Evolutionary conservation across 2,113 vertebrate genomes (phyloP), one percentile per base, ranked within the genome.

Genomic region (Sebastes schlegelii): DNA sequence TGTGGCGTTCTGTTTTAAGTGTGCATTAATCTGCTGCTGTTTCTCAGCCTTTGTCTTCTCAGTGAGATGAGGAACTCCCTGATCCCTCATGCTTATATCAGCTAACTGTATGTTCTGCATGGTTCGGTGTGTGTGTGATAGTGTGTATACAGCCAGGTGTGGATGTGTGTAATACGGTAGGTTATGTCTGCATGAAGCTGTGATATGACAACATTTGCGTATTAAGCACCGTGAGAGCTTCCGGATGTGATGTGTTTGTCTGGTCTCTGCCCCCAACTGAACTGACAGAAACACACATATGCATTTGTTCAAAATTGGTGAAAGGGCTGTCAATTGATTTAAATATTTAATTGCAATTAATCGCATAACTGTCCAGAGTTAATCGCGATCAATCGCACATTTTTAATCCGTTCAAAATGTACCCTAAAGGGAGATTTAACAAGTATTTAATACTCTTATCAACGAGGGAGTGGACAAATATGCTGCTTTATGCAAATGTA

Each of bases 21-120:
- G 34, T 34, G 34, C 34, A 34, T 34, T 34, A 34, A 34, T 62
- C 43, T 58, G 51, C 45, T 42, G 60, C 55, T 57, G 21, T 23
- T 64, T 73, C 66, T 63, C 51, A 45, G 66, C 19, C 60, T 63
- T 54, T 54, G 52, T 54, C 52, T 69, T 76, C 45, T 79, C 63
- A 42, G 42, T 10, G n/a, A 77, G 68, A 80, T 55, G 43, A 74
- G 63, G 63, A 63, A 54, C 68, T 80, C 74, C 55, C 73, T 12
- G 48, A 52, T 74, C 54, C 73, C 55, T 68, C 3, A 46, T 64
- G 2, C 52, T 26, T 43, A 62, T 48, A 68, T 81, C 54, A 73
- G 62, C 58, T 61, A 19, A 14, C 8, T 54, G 16, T 45, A 63
- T 45, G 52, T 43, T 74, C 21, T 64, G 43, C 74, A 73, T 14